Percentiles rank a stretch among this genome's conserved stretches.
phyloP scores from a whole-genome alignment of 2,797 vertebrate species.

The Hozukius guyotensis region DNA sequence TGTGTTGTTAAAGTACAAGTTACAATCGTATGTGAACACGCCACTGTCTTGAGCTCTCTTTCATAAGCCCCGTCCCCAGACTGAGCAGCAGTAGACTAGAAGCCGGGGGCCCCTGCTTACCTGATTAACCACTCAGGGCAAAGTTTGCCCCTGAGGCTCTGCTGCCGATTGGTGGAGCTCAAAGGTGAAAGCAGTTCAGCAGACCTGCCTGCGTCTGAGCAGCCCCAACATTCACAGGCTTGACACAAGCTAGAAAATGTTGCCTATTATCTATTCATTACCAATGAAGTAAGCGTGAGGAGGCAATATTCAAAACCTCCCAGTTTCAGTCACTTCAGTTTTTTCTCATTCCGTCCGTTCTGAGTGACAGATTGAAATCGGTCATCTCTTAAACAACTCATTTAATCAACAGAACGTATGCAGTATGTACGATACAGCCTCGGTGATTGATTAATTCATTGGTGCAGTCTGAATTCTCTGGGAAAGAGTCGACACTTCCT shows the following conservation, averaged over 20 bases:
- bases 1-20: not conserved
- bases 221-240: not conserved
- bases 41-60: not conserved
- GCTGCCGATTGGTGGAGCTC: slow-evolving; percentile 48
- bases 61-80: slow-evolving; percentile 5
- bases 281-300: not conserved
- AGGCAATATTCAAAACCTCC: too few relatives aligned
- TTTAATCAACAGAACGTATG: not conserved
- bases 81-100: not conserved
- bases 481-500: slow-evolving; percentile 6
- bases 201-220: slow-evolving; percentile 5
- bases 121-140: slow-evolving; percentile 45
- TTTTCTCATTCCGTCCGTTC: not conserved
- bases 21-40: not conserved
- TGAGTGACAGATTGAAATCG: not conserved
- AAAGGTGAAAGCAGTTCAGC: slow-evolving; percentile 54
- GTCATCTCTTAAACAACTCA: not conserved
- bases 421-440: not conserved
- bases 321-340: too few relatives aligned
- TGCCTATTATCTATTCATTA: not conserved
- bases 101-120: slow-evolving; percentile 16
- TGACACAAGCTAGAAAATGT: not conserved
- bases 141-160: slow-evolving; percentile 46
- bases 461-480: not conserved
- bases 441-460: not conserved